Percentiles rank a stretch among this genome's conserved stretches.
phyloP scores from a whole-genome alignment of 2,113 vertebrate genomes.

The Rattus norvegicus region GRCr8 NC_086020.1:245224001-245224500 shows the following conservation, averaged over 20 bases:
- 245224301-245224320: not conserved
- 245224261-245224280: conserved; percentile 3
- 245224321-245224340: not conserved
- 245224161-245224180: not conserved
- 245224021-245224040: not conserved
- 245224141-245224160: too few relatives aligned
- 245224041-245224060: not conserved
- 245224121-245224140: too few relatives aligned
- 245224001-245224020: not conserved
- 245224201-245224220: not conserved
- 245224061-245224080: not conserved
- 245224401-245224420: not conserved
- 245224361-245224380: not conserved
- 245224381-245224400: not conserved
- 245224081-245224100: not conserved
- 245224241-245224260: not conserved
- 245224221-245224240: too few relatives aligned
- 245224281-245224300: not conserved
- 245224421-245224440: not conserved
- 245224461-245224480: not conserved
- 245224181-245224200: not conserved
- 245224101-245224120: not conserved
- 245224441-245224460: not conserved
- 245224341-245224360: not conserved
- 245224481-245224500: not conserved